Percentiles rank a stretch among this genome's conserved stretches.
phyloP scores from a whole-genome alignment of 2,797 vertebrate genomes.

The Cuniculus paca region DNA sequence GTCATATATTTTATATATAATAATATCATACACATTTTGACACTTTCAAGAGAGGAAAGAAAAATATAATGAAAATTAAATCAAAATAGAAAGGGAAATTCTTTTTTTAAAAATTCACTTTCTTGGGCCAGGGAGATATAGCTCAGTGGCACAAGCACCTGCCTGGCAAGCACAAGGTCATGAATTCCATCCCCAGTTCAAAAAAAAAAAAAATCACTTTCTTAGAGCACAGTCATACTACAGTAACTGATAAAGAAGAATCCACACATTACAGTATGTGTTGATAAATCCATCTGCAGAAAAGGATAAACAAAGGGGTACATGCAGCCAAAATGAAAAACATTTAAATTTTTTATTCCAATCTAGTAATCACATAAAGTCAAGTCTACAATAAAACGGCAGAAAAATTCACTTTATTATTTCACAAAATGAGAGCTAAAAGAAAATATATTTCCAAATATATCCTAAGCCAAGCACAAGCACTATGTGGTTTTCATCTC shows the following conservation, averaged over 20 bases:
- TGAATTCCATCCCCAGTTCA: too few species aligned
- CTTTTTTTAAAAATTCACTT: not conserved
- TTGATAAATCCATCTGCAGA: not conserved
- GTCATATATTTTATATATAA: not conserved
- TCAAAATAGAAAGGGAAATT: constrained; percentile 25
- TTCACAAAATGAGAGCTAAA: constrained; percentile 57
- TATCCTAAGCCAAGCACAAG: not conserved
- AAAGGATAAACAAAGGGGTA: not conserved
- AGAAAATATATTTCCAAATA: constrained; percentile 12
- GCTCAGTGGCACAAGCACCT: too few species aligned
- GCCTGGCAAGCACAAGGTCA: too few species aligned
- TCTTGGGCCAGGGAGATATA: not conserved
- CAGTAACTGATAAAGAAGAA: not conserved
- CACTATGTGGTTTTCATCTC: constrained; percentile 30
- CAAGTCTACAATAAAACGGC: constrained; percentile 33
- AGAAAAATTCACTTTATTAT: constrained; percentile 44
- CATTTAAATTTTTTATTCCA: not conserved
- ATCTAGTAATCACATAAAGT: constrained; percentile 18
- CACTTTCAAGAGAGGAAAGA: not conserved
- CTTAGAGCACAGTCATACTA: not conserved
- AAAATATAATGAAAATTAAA: constrained; percentile 62
- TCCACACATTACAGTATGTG: not conserved
- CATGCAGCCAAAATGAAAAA: not conserved
- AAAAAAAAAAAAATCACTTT: not conserved
- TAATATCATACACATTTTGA: not conserved